phyloP scores from a whole-genome alignment of 2,113 vertebrate species.

The Ciconia boyciana region DNA sequence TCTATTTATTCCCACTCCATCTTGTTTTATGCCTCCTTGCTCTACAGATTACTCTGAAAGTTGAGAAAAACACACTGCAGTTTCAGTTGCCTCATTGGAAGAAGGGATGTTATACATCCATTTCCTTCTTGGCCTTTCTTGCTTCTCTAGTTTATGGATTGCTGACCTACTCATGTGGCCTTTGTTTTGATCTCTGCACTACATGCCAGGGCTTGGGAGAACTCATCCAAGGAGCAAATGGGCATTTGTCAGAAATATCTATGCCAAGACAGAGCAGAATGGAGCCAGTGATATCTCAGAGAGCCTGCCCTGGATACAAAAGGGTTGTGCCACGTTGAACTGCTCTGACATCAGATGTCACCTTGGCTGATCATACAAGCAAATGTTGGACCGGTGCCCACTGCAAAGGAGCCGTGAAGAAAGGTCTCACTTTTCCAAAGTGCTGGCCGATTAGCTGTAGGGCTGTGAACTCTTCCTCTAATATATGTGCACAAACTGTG shows the following conservation, averaged over 20 bases:
- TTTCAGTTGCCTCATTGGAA: neutral
- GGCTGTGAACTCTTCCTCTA: neutral
- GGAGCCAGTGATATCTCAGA: neutral
- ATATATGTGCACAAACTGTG: neutral
- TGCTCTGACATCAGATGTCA: neutral
- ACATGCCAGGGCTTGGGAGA: neutral
- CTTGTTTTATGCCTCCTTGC: neutral
- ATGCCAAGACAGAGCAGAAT: neutral
- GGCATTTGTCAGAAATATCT: constrained; percentile 13
- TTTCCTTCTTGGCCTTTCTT: neutral
- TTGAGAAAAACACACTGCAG: neutral
- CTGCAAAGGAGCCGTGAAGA: neutral
- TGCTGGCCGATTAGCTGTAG: neutral
- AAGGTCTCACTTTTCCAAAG: neutral
- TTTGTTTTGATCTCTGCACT: constrained; percentile 23
- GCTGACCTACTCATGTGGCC: neutral
- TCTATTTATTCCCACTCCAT: neutral
- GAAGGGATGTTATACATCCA: neutral
- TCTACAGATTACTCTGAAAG: neutral
- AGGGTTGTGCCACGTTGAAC: neutral
- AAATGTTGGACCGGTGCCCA: neutral
- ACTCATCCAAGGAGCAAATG: neutral
- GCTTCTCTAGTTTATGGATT: neutral
- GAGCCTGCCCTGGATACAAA: neutral
- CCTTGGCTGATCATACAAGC: neutral